Conservation (phyloP, 2,113 vertebrate species). For the Pelmatolapia mariae region DNA sequence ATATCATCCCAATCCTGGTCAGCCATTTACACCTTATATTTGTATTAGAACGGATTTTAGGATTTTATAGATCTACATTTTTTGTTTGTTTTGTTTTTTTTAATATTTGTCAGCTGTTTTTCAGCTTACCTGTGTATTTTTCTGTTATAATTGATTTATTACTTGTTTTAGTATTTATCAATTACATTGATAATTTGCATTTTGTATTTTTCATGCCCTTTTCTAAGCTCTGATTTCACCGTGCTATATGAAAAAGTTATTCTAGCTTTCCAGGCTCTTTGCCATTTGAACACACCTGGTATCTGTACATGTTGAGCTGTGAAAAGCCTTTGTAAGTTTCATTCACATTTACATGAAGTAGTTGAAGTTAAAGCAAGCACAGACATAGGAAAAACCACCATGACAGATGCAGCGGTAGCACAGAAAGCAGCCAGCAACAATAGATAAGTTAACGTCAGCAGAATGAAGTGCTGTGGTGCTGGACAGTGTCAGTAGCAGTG, state of each 20-base stretch:
- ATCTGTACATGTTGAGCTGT: not conserved
- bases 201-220: not conserved
- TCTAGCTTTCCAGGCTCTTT: not conserved
- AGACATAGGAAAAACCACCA: not conserved
- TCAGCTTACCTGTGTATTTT: not conserved
- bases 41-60: not conserved
- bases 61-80: not conserved
- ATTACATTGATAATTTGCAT: not conserved
- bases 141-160: not conserved
- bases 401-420: constrained; percentile 29
- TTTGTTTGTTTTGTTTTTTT: not conserved
- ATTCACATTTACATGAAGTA: not conserved
- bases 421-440: constrained; percentile 27
- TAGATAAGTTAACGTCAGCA: constrained; percentile 34
- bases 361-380: constrained; percentile 11
- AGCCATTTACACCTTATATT: not conserved
- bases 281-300: not conserved
- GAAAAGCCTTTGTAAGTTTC: not conserved
- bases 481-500: constrained; percentile 20
- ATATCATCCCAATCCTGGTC: not conserved
- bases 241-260: not conserved
- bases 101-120: not conserved
- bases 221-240: not conserved
- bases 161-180: not conserved
- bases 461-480: not conserved